Conservation (phyloP, 2,888 invertebrate species). For the Drosophila birchii region DNA sequence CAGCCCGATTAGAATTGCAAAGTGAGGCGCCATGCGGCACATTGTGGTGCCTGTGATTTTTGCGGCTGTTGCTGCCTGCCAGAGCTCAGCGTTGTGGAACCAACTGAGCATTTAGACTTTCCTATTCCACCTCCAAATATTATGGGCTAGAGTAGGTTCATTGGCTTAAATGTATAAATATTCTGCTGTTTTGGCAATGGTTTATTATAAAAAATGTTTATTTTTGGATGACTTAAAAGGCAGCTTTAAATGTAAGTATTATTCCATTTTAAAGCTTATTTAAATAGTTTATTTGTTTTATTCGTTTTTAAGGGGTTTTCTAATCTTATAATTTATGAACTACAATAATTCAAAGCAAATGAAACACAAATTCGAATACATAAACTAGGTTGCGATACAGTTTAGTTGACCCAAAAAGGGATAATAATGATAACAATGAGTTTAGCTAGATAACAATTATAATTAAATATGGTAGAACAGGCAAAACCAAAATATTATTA, state of each 20-base stretch:
- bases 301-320: neutral
- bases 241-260: neutral
- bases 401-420: neutral
- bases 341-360: neutral
- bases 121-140: conserved; percentile 11
- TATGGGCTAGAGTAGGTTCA: neutral
- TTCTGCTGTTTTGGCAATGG: neutral
- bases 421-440: neutral
- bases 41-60: conserved; percentile 23
- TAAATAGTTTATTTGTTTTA: too few species aligned
- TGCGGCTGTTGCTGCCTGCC: conserved; percentile 18
- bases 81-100: conserved; percentile 41
- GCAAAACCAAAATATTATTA: too few species aligned
- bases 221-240: neutral
- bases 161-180: neutral
- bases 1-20: conserved; percentile 61
- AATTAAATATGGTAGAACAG: too few species aligned
- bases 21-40: conserved; percentile 43
- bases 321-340: neutral
- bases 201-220: neutral
- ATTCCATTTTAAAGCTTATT: neutral
- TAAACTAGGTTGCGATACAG: neutral
- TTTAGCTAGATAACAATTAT: neutral
- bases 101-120: conserved; percentile 34
- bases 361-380: neutral